These are phyloP conservation scores for Abscondita cerata DNA, from an alignment of 2,888 invertebrate species.

Conservation along the genomic window DNA sequence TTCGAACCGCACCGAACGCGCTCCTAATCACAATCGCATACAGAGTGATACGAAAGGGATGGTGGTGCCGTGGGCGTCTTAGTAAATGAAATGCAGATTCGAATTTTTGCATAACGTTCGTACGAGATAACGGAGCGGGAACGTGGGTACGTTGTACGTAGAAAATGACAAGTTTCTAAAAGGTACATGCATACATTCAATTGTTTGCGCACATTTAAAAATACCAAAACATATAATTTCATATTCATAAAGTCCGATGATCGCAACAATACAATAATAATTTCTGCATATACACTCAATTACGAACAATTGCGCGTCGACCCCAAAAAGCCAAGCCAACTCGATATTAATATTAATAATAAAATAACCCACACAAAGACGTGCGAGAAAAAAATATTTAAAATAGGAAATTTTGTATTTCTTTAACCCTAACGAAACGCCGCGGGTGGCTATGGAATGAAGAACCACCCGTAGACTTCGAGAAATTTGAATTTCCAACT, in stretches of 20 bases:
- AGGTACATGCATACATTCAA: slow-evolving; percentile 51
- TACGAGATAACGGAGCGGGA: not conserved
- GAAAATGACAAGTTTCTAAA: slow-evolving; percentile 30
- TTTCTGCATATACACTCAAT: slow-evolving; percentile 43
- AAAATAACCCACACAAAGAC: slow-evolving; percentile 7
- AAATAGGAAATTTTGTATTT: slow-evolving; percentile 43
- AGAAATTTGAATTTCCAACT: slow-evolving; percentile 57
- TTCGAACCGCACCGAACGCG: too few relatives aligned
- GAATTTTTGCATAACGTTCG: slow-evolving; percentile 4
- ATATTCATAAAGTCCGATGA: slow-evolving; percentile 55
- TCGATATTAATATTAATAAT: slow-evolving; percentile 14
- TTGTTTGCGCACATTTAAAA: slow-evolving; percentile 54
- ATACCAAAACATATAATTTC: slow-evolving; percentile 56
- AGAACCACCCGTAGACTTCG: slow-evolving; percentile 54
- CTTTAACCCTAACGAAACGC: slow-evolving; percentile 44
- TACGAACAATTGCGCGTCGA: slow-evolving; percentile 31
- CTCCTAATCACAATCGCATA: too few relatives aligned
- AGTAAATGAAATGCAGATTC: too few relatives aligned
- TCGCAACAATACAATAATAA: slow-evolving; percentile 51
- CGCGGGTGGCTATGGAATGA: slow-evolving; percentile 49
- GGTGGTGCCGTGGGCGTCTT: too few relatives aligned
- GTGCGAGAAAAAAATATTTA: slow-evolving; percentile 8
- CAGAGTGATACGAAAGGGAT: too few relatives aligned
- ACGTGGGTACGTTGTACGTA: slow-evolving; percentile 23
- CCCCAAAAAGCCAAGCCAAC: slow-evolving; percentile 9